Percentiles rank a stretch among this genome's conserved stretches.
phyloP scores from a whole-genome alignment of 2,113 vertebrate genomes.

The Ginglymostoma cirratum region DNA sequence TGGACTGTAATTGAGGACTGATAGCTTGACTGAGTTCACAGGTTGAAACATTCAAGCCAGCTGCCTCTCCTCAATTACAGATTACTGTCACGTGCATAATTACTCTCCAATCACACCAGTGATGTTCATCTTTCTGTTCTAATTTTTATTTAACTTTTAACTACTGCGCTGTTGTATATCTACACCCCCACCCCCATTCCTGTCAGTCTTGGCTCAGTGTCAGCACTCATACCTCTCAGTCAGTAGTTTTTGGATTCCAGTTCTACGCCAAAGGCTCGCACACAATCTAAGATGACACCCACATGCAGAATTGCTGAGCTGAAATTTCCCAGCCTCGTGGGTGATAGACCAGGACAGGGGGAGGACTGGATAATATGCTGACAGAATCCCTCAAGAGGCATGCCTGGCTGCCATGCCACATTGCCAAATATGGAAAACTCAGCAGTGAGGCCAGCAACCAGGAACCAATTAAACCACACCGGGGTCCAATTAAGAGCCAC shows the following conservation, averaged over 20 bases:
- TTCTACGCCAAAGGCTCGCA: not conserved
- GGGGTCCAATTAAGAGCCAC: not conserved
- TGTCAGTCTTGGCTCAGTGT: not conserved
- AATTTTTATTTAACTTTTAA: not conserved
- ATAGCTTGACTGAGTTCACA: conserved; percentile 14
- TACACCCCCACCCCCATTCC: too few relatives aligned
- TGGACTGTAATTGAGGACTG: conserved; percentile 10
- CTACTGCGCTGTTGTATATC: not conserved
- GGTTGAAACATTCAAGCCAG: not conserved
- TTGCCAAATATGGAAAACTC: not conserved
- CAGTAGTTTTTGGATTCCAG: not conserved
- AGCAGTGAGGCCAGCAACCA: too few relatives aligned
- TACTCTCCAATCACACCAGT: not conserved
- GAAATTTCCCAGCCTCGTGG: not conserved
- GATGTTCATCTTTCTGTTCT: not conserved
- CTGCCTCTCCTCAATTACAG: not conserved
- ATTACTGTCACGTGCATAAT: not conserved
- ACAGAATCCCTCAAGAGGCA: not conserved
- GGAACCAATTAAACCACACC: not conserved
- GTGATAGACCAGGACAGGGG: too few relatives aligned
- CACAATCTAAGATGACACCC: not conserved
- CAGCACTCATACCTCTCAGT: not conserved
- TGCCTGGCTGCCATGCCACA: not conserved
- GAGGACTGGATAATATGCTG: too few relatives aligned
- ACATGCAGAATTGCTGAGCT: not conserved